phyloP scores from a whole-genome alignment of 2,888 invertebrate genomes.

The Acanthosepion esculentum region DNA sequence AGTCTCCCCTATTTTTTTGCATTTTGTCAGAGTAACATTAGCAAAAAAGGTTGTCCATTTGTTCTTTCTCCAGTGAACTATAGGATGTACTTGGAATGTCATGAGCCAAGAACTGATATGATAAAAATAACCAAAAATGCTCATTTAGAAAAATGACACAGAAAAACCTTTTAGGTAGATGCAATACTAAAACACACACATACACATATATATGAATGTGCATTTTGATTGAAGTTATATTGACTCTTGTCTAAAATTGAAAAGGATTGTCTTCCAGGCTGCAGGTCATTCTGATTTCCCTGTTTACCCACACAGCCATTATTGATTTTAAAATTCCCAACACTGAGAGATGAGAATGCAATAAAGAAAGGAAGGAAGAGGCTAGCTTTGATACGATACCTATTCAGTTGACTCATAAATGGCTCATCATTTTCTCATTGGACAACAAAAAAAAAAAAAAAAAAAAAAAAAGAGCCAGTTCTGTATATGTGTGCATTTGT shows the following conservation, averaged over 20 bases:
- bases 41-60: no score
- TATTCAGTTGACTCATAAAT: neutral
- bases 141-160: neutral
- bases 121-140: no score
- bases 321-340: neutral
- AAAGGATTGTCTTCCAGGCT: neutral
- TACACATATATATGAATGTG: neutral
- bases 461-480: neutral
- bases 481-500: neutral
- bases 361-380: neutral
- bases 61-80: no score
- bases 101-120: no score
- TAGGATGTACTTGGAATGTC: no score
- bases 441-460: neutral
- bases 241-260: neutral
- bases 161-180: neutral
- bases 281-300: neutral
- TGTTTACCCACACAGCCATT: neutral
- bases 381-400: neutral
- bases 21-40: no score
- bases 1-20: no score
- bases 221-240: neutral
- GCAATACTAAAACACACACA: neutral
- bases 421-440: neutral
- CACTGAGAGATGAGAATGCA: neutral